Percentiles rank a stretch among this genome's conserved stretches.
Conservation (phyloP, 2,888 invertebrate genomes). For the Dichetophora obliterata region DNA sequence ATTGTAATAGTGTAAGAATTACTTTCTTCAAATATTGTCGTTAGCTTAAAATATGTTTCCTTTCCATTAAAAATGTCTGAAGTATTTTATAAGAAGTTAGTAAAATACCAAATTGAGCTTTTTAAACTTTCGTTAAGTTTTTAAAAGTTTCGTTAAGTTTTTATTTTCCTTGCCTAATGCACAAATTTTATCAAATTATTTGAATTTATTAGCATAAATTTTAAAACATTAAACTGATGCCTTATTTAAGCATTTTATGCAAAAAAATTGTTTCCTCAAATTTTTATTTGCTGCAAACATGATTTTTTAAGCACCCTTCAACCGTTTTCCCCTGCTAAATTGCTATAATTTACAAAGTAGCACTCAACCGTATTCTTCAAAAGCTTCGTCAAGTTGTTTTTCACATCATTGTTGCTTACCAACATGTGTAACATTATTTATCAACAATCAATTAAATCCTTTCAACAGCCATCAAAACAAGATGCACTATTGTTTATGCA, state of each 20-base stretch:
- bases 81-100: no score
- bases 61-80: no score
- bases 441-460: slow-evolving; percentile 12
- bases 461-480: background rate
- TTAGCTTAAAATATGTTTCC: no score
- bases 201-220: background rate
- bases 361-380: background rate
- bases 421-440: background rate
- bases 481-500: background rate
- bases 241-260: background rate
- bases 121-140: background rate
- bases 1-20: no score
- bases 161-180: background rate
- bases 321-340: background rate
- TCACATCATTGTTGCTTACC: background rate
- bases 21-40: no score
- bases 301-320: background rate
- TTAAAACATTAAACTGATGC: background rate
- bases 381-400: background rate
- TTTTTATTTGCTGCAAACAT: background rate
- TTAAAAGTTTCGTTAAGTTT: background rate
- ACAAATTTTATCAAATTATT: background rate
- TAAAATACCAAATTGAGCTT: no score
- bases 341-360: background rate
- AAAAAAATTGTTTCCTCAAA: background rate